A percentile compares a stretch with the other conserved stretches of the same genome.
phyloP scores from a whole-genome alignment of 2,113 vertebrate species.

The Haemorhous mexicanus region DNA sequence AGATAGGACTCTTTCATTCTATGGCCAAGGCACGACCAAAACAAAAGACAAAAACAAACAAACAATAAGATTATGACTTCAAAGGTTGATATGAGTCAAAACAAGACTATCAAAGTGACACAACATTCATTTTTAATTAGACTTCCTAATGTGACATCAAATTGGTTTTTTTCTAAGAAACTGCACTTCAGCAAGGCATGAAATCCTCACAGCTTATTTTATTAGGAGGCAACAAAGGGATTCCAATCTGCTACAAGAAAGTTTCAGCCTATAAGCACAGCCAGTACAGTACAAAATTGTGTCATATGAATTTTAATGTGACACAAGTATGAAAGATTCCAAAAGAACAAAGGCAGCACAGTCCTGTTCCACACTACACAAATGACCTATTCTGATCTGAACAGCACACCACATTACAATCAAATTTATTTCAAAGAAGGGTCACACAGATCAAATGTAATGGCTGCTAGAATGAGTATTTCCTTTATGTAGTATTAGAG shows the following conservation, averaged over 20 bases:
- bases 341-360: constrained; percentile 29
- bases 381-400: constrained; percentile 38
- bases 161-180: constrained; percentile 16
- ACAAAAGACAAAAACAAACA: neutral
- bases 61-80: neutral
- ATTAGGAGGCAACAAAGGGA: constrained; percentile 47
- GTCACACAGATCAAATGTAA: constrained; percentile 14
- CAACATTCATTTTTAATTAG: neutral
- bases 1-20: neutral
- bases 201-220: constrained; percentile 14
- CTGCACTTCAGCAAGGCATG: constrained; percentile 4
- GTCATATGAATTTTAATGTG: constrained; percentile 61
- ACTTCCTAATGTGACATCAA: constrained; percentile 20
- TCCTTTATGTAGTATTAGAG: constrained; percentile 3
- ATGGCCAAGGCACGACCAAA: neutral
- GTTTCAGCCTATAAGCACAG: constrained; percentile 23
- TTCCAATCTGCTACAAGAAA: constrained; percentile 15
- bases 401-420: constrained; percentile 36
- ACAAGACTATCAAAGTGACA: neutral
- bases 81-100: neutral
- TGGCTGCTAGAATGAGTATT: constrained; percentile 21
- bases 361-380: neutral
- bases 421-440: constrained; percentile 49
- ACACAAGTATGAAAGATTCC: constrained; percentile 25
- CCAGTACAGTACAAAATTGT: constrained; percentile 11